Percentiles rank a stretch among this genome's conserved stretches.
These are phyloP conservation scores for Danio aesculapii DNA, from an alignment of 2,797 vertebrate genomes.

Conservation along the genomic window DNA sequence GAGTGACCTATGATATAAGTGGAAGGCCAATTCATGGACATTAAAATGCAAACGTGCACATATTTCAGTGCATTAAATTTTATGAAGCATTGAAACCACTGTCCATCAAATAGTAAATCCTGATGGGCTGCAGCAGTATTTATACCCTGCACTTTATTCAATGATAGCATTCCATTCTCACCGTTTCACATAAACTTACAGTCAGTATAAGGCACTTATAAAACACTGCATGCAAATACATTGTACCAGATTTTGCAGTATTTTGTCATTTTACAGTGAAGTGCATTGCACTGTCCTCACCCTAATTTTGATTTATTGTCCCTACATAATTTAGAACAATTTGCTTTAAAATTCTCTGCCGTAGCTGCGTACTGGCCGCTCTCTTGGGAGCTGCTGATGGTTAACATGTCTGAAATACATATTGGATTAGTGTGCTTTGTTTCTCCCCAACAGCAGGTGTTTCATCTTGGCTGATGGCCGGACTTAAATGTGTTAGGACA, in stretches of 20 bases:
- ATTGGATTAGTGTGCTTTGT: conserved; percentile 99
- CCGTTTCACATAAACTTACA: conserved; percentile 74
- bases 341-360: conserved; percentile 98
- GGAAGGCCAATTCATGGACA: conserved; percentile 80
- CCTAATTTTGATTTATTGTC: conserved; percentile 99
- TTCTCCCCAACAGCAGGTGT: conserved; percentile 99
- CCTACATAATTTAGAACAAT: conserved; percentile 99
- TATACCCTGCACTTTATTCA: conserved; percentile 75
- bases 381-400: conserved; percentile 99
- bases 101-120: conserved; percentile 83
- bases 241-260: conserved; percentile 81
- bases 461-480: conserved; percentile 99
- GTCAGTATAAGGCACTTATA: conserved; percentile 52
- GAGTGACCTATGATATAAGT: conserved; percentile 80
- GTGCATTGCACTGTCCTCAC: conserved; percentile 99
- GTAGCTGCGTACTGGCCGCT: conserved; percentile 93
- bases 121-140: conserved; percentile 80
- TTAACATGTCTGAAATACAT: conserved; percentile 99
- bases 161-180: conserved; percentile 79
- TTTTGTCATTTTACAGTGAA: conserved; percentile 96
- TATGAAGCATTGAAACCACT: conserved; percentile 85
- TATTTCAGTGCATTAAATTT: conserved; percentile 85
- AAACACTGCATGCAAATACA: conserved; percentile 62
- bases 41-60: conserved; percentile 85
- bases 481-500: conserved; percentile 99